Conservation (phyloP, 1,140 invertebrate species). For the Brachionus asplanchnoidis region DNA sequence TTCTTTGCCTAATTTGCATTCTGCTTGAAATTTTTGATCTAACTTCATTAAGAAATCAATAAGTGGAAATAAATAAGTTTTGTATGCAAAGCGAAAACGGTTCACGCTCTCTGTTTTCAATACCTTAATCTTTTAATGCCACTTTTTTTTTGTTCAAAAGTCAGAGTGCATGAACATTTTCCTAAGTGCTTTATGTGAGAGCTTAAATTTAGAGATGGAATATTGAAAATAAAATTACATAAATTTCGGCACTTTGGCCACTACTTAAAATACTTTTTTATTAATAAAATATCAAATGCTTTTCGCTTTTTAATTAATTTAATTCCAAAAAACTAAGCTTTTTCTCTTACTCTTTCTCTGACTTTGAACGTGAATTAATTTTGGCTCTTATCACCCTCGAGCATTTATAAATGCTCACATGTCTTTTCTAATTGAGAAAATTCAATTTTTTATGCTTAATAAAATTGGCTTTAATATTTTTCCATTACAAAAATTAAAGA, state of each 20-base stretch:
- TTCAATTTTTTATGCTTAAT: not conserved
- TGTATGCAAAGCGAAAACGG: not conserved
- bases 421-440: not conserved
- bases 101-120: not conserved
- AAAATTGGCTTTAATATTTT: not conserved
- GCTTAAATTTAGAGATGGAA: not conserved
- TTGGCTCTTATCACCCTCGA: not conserved
- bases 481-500: too few species aligned
- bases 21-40: conserved; percentile 8
- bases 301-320: not conserved
- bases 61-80: conserved; percentile 5
- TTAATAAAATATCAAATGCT: conserved; percentile 14
- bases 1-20: conserved; percentile 20
- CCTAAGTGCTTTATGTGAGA: not conserved
- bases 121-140: conserved; percentile 30
- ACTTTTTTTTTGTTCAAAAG: not conserved
- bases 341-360: not conserved
- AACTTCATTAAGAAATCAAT: conserved; percentile 26
- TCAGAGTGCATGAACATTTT: conserved; percentile 26
- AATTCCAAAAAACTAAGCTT: not conserved
- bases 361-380: not conserved
- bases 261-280: not conserved
- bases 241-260: not conserved
- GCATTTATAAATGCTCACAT: not conserved
- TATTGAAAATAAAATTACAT: conserved; percentile 14